A percentile compares a stretch with the other conserved stretches of the same genome.
These are phyloP conservation scores for Prionailurus bengalensis DNA, from an alignment of 2,113 vertebrate genomes.

Conservation along the genomic window DNA sequence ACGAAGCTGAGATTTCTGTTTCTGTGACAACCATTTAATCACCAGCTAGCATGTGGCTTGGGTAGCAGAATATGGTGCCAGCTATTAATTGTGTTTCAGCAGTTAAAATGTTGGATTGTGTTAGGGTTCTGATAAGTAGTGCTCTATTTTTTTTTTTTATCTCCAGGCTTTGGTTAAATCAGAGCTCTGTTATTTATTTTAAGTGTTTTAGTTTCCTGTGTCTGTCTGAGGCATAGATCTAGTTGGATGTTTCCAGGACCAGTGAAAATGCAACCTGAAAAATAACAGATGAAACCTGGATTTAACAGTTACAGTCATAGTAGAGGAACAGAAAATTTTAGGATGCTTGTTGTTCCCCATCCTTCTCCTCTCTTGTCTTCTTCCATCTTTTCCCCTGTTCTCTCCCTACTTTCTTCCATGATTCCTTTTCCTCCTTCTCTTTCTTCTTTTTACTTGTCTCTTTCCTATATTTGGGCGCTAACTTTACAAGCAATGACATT, in stretches of 20 bases:
- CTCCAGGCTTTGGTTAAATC: conserved; percentile 3
- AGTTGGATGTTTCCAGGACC: not conserved
- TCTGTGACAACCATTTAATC: not conserved
- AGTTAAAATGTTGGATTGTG: not conserved
- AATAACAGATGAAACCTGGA: not conserved
- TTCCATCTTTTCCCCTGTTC: too few species aligned
- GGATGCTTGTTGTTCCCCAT: not conserved
- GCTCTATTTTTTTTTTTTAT: not conserved
- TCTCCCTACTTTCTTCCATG: not conserved
- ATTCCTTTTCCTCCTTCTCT: not conserved
- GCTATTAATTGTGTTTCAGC: not conserved
- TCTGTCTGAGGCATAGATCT: conserved; percentile 37
- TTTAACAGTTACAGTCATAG: not conserved
- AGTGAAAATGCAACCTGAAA: not conserved
- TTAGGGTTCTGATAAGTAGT: not conserved
- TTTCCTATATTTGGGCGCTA: not conserved
- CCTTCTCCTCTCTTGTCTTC: not conserved
- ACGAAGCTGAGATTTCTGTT: not conserved
- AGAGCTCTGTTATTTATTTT: not conserved
- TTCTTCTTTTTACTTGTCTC: not conserved
- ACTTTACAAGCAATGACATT: not conserved
- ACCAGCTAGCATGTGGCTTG: not conserved
- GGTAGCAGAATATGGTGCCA: not conserved
- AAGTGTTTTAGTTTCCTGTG: conserved; percentile 25
- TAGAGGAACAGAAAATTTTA: not conserved